Evolutionary conservation across 2,113 vertebrate genomes (phyloP).

Genomic region (Ctenomys sociabilis): DNA sequence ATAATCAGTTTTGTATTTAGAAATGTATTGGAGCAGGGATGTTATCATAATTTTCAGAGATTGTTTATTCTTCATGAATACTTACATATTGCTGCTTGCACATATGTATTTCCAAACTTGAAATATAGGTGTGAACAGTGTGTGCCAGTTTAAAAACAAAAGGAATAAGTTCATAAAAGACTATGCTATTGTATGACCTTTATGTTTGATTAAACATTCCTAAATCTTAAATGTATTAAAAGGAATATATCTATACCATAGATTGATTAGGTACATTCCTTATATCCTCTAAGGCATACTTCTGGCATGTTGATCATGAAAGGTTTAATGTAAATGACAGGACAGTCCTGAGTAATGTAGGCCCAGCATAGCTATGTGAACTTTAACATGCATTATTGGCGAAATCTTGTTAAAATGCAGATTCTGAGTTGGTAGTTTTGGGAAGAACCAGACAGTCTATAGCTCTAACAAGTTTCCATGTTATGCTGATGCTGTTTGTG

Average conservation of each 20-base stretch:
- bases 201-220: slow-evolving; percentile 35
- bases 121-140: no score
- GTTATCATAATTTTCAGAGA: no score
- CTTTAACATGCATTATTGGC: slow-evolving; percentile 13
- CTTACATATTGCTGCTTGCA: no score
- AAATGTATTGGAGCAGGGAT: no score
- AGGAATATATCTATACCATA: slow-evolving; percentile 18
- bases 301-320: neutral
- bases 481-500: neutral
- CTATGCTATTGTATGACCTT: slow-evolving; percentile 15
- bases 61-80: no score
- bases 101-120: no score
- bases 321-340: neutral
- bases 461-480: slow-evolving; percentile 53
- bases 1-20: no score
- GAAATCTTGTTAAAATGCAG: slow-evolving; percentile 36
- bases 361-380: neutral
- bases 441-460: neutral
- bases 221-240: slow-evolving; percentile 35
- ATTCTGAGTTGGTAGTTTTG: slow-evolving; percentile 36
- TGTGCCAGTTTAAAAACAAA: neutral
- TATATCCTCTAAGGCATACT: slow-evolving; percentile 20
- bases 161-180: slow-evolving; percentile 43
- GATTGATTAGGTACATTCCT: slow-evolving; percentile 50
- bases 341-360: neutral